Evolutionary conservation across 2,113 vertebrate genomes (phyloP), one percentile per base, ranked within the genome.

Genomic region (Plestiodon gilberti): DNA sequence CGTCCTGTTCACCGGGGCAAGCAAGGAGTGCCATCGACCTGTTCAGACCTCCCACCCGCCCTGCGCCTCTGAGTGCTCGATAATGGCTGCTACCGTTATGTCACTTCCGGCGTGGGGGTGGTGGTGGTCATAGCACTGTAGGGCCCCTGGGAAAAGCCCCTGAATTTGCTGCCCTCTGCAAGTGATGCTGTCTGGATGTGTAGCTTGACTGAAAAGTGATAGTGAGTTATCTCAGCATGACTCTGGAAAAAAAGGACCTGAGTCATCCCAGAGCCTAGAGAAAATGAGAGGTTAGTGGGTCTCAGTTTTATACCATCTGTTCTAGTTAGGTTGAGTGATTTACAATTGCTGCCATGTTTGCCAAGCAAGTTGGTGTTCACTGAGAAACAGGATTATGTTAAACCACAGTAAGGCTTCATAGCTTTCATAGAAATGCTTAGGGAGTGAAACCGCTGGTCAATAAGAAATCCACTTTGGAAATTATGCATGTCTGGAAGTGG

Each of bases 391-490:
- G 62, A 90, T 89, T 88, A 75, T 82, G 62, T 77, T 89, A 83
- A 92, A 91, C 40, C 79, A 30, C 65, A 86, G 48, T n/a, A 55
- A 57, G 43, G 33, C 83, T 91, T 92, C 81, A 70, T 85, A 90
- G 78, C 94, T 94, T 48, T 91, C 90, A 90, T 91, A 83, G 91
- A 90, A 88, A 88, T 89, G 84, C 89, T 90, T 79, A 93, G 80
- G 83, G 81, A 89, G 82, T 82, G 82, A 86, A 89, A 85, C 79
- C 81, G 69, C 90, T 93, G 91, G 87, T 57, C 87, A 93, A 93
- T 94, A 1, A 1, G 17, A 35, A 75, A 91, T 87, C 74, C 78
- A 81, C 89, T 92, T 92, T 90, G 91, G 87, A 92, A 83, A 90
- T 82, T 92, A 48, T 81, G 30, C 82, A 77, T 80, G 28, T 87